These are phyloP conservation scores for Diorhabda carinulata DNA, from an alignment of 1,140 invertebrate genomes.

Conservation along the genomic window DNA sequence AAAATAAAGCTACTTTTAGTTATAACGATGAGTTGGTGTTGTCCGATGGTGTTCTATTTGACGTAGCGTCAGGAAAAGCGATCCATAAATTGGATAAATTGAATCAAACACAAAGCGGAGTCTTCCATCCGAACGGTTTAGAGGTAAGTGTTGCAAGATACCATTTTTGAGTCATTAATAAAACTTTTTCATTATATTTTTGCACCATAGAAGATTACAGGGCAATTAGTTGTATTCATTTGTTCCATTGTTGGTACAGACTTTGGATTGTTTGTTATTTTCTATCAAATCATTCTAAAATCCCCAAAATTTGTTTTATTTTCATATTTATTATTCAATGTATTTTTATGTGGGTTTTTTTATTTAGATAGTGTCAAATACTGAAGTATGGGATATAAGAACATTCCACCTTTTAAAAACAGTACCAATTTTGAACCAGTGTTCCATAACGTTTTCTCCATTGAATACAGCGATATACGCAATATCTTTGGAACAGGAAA, in stretches of 20 bases:
- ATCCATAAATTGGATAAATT: slow-evolving; percentile 98
- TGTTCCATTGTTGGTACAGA: too few species aligned
- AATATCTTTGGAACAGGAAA: slow-evolving; percentile 51
- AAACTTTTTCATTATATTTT: too few species aligned
- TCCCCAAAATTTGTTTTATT: too few species aligned
- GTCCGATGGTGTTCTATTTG: slow-evolving; percentile 95
- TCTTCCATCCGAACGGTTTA: slow-evolving; percentile 95
- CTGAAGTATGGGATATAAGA: slow-evolving; percentile 92
- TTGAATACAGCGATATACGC: slow-evolving; percentile 63
- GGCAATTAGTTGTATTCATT: too few species aligned
- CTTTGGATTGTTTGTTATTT: too few species aligned
- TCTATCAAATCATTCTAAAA: too few species aligned
- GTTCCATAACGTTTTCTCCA: slow-evolving; percentile 69
- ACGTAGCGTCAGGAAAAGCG: slow-evolving; percentile 79
- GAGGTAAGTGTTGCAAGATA: slow-evolving; percentile 61
- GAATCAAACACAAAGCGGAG: slow-evolving; percentile 89
- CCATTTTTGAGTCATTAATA: neutral
- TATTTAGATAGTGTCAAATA: slow-evolving; percentile 71
- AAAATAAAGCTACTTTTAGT: slow-evolving; percentile 92
- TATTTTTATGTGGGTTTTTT: too few species aligned
- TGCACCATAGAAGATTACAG: too few species aligned
- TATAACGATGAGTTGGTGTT: slow-evolving; percentile 90
- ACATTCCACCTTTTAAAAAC: slow-evolving; percentile 93
- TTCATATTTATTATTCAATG: too few species aligned
- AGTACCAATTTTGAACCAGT: slow-evolving; percentile 87